Conservation (phyloP, 2,888 invertebrate species). For the Pterobdella sp. region DNA sequence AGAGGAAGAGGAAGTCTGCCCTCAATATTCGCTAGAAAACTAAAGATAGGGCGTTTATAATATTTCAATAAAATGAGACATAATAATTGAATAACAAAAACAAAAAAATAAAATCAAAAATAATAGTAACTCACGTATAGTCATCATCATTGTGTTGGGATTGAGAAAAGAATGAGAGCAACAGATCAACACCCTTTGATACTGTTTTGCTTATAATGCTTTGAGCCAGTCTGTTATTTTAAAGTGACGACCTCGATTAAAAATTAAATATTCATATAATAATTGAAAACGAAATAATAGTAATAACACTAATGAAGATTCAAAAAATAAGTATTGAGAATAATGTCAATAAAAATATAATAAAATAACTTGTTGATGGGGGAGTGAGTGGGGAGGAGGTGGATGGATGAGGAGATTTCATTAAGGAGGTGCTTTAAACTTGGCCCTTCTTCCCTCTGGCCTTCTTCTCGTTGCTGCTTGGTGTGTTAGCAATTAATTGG, state of each 20-base stretch:
- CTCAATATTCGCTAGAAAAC: not conserved
- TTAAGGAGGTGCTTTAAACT: not conserved
- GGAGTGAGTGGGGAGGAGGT: not conserved
- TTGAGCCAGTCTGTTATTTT: not conserved
- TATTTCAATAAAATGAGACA: not conserved
- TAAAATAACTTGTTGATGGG: not conserved
- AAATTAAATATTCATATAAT: too few species aligned
- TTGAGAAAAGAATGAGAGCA: not conserved
- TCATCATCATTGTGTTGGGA: not conserved
- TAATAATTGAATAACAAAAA: not conserved
- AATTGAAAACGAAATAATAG: too few species aligned
- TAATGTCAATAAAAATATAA: not conserved
- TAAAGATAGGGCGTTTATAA: not conserved
- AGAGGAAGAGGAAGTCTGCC: not conserved
- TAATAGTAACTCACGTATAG: not conserved
- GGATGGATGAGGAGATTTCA: not conserved
- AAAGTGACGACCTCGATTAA: not conserved
- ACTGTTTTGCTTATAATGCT: conserved; percentile 5
- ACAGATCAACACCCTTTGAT: not conserved
- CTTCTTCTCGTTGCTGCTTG: too few species aligned
- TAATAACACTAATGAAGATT: not conserved
- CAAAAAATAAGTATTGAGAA: not conserved
- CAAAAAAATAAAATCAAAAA: not conserved
- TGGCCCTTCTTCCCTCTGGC: too few species aligned
- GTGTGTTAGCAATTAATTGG: too few species aligned